Conservation (phyloP, 2,888 invertebrate species). For the Acanthoscelides obtectus region DNA sequence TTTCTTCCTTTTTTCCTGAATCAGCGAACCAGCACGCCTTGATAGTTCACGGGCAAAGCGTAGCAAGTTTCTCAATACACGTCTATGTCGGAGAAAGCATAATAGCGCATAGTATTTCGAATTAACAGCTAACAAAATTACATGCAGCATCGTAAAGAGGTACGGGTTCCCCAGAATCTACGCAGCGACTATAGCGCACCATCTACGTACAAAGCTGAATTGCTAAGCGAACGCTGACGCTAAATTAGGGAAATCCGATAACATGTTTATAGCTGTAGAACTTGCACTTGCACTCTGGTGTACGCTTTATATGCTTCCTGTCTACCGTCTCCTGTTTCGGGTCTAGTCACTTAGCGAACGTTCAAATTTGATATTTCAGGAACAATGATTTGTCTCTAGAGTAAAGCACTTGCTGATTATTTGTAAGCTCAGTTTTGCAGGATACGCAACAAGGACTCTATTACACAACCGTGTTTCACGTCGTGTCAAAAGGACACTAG, state of each 20-base stretch:
- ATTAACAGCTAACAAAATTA: background rate
- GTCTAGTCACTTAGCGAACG: background rate
- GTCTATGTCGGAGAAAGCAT: background rate
- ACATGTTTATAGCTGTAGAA: background rate
- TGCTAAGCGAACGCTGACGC: background rate
- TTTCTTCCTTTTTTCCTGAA: too few relatives aligned
- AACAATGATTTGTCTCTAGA: background rate
- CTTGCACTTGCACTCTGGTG: background rate
- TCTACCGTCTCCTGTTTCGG: background rate
- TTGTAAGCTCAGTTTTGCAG: too few relatives aligned
- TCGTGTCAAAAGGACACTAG: too few relatives aligned
- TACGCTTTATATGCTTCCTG: background rate
- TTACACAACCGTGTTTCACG: too few relatives aligned
- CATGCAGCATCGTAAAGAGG: background rate
- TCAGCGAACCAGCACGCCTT: too few relatives aligned
- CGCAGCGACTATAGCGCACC: too few relatives aligned
- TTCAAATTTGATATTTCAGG: background rate
- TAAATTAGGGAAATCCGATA: background rate
- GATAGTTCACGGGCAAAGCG: too few relatives aligned
- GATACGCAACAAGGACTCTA: too few relatives aligned
- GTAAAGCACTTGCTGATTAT: background rate
- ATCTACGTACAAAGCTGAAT: background rate
- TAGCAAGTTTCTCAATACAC: too few relatives aligned
- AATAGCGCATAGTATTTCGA: background rate
- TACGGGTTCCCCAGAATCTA: background rate